These are phyloP conservation scores for Lymantria dispar DNA, from an alignment of 2,888 invertebrate genomes.

Conservation along the genomic window DNA sequence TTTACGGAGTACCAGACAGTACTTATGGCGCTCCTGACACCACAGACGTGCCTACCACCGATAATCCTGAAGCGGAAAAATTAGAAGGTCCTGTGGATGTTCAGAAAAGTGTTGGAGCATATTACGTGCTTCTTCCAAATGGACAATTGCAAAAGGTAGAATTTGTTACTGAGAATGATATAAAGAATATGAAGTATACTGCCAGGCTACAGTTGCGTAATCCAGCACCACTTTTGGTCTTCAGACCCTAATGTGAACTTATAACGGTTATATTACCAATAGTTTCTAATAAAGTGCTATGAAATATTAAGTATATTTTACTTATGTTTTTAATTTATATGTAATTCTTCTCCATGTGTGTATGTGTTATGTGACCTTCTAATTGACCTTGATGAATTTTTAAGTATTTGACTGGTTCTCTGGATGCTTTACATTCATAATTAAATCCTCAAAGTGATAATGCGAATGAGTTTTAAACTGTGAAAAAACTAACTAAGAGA, in stretches of 20 bases:
- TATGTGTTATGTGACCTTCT: no score
- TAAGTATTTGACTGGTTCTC: no score
- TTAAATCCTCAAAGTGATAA: no score
- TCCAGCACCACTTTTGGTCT: constrained; percentile 57
- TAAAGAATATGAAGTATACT: constrained; percentile 83
- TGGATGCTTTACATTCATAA: no score
- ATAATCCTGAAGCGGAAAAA: constrained; percentile 60
- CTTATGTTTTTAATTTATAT: no score
- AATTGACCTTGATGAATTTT: no score
- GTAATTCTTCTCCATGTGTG: no score
- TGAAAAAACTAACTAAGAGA: no score
- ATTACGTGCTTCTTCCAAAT: constrained; percentile 84
- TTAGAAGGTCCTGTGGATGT: constrained; percentile 67
- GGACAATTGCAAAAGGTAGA: constrained; percentile 84
- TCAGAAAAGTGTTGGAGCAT: constrained; percentile 80
- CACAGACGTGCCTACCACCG: constrained; percentile 58
- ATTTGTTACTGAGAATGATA: constrained; percentile 76
- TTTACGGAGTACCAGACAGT: constrained; percentile 59
- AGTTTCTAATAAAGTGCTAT: no score
- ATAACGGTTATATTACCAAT: no score
- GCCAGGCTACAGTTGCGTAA: constrained; percentile 80
- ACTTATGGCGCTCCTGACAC: constrained; percentile 52
- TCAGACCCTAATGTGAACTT: constrained; percentile 46
- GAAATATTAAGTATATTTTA: no score
- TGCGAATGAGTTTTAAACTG: no score